A percentile compares a stretch with the other conserved stretches of the same genome.
Evolutionary conservation across 2,797 vertebrate genomes (phyloP).

Genomic region (Schizopygopsis malacanthus): DNA sequence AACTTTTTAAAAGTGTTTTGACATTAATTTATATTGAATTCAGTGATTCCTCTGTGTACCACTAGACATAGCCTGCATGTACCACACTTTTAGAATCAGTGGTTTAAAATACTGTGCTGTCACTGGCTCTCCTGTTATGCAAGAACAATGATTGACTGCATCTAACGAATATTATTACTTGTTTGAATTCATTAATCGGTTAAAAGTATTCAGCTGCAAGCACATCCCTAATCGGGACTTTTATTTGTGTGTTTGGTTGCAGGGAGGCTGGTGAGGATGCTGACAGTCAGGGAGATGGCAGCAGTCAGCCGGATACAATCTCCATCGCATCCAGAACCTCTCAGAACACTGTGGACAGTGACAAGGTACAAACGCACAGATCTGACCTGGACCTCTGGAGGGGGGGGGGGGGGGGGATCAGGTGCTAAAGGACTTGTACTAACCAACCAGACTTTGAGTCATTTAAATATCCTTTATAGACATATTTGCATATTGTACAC

Average conservation of each 20-base stretch:
- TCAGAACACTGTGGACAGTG: constrained; percentile 97
- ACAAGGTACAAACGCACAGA: constrained; percentile 87
- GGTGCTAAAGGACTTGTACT: neutral
- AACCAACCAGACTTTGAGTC: neutral
- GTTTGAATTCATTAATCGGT: constrained; percentile 7
- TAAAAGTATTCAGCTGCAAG: neutral
- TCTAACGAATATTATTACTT: neutral
- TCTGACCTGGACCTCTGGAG: constrained; percentile 6
- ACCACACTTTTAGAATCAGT: too few relatives aligned
- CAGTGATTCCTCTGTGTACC: too few relatives aligned
- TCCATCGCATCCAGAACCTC: constrained; percentile 97
- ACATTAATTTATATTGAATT: too few relatives aligned
- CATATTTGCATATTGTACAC: neutral
- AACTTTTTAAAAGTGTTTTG: too few relatives aligned
- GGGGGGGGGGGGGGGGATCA: neutral
- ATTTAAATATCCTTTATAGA: neutral
- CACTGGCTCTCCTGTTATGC: neutral
- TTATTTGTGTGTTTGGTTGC: constrained; percentile 52
- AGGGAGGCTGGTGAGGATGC: constrained; percentile 93
- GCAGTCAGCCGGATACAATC: constrained; percentile 96
- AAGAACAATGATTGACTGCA: neutral
- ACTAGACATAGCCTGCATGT: too few relatives aligned
- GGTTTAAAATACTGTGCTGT: neutral
- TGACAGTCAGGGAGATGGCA: constrained; percentile 96
- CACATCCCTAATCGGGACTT: neutral